Base-by-base conservation (phyloP, 2,113 vertebrate genomes). In the Eptatretus burgeri region DNA sequence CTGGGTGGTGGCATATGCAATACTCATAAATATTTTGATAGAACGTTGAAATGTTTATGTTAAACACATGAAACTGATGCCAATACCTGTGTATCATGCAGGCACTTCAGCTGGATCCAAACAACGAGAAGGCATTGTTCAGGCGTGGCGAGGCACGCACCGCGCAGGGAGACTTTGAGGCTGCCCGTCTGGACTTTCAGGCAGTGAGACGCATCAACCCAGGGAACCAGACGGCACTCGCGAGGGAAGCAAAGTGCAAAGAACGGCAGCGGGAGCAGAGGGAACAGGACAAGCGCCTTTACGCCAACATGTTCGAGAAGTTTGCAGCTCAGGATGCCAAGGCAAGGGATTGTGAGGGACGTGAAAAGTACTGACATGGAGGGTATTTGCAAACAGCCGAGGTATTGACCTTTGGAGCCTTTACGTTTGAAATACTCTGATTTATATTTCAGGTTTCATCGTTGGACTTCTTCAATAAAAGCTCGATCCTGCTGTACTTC, bases 231-330 rank as follows among this genome's bases (percentile, higher is more conserved):
- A 89, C 86, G 2, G 89, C 89, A 62, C 85, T 81, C 72, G 76
- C 76, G 63, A 87, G 95, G 67, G 76, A 89, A 70, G 74, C 74
- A 1, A 66, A 80, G 50, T 95, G 86, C 73, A 88, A 93, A 73
- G 83, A 84, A 67, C 79, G 80, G 20, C 77, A 93, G 52, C 80
- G 83, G 64, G 81, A 80, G 71, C 87, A 98, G 72, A 82, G 84
- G 0, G 84, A 89, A 64, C 81, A 81, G 65, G 89, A 98, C 71
- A 94, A 93, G 63, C 85, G 79, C 69, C 81, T 85, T 66, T 98
- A 95, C 0, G 91, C 87, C 70, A 95, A 95, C 73, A 98, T 98
- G 91, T 98, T 98, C 70, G 80, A 89, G 71, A 88, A 82, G 71
- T 80, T 98, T 65, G 88, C 89, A 0, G 83, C 83, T 69, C 78